A percentile compares a stretch with the other conserved stretches of the same genome.
Evolutionary conservation across 2,888 invertebrate species (phyloP).

Genomic region (Cyaniris semiargus): DNA sequence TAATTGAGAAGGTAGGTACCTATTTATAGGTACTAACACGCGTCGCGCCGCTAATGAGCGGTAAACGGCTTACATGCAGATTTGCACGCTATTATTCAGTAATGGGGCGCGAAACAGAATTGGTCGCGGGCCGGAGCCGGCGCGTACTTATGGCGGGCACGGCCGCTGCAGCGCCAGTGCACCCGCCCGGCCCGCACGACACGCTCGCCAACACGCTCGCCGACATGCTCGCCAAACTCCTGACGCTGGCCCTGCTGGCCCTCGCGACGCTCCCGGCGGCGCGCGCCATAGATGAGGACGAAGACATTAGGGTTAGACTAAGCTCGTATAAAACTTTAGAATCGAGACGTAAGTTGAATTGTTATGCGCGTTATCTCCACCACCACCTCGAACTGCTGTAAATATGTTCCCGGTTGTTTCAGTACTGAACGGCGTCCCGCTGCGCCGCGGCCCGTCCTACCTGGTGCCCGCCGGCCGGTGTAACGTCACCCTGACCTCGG

Average conservation of each 20-base stretch:
- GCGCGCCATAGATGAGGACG: background rate
- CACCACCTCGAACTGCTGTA: background rate
- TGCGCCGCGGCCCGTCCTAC: slow-evolving; percentile 5
- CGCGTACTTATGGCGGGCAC: background rate
- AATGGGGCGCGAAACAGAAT: background rate
- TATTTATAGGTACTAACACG: background rate
- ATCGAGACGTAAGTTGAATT: background rate
- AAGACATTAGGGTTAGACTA: background rate
- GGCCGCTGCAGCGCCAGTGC: background rate
- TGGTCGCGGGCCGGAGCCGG: background rate
- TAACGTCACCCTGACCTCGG: background rate
- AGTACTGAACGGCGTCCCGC: slow-evolving; percentile 1
- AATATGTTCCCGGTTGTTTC: background rate
- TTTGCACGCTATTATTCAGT: background rate
- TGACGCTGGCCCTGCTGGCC: slow-evolving; percentile 3
- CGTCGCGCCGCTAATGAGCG: background rate
- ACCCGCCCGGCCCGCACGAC: background rate
- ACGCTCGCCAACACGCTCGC: background rate
- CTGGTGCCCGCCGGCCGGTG: background rate
- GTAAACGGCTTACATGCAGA: background rate
- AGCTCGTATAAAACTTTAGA: slow-evolving; percentile 1
- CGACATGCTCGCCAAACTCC: slow-evolving; percentile 12
- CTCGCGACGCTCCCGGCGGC: background rate
- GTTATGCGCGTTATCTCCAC: background rate
- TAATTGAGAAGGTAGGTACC: too few relatives aligned